These are phyloP conservation scores for Lethrus apterus DNA, from an alignment of 1,140 invertebrate species.

Conservation along the genomic window DNA sequence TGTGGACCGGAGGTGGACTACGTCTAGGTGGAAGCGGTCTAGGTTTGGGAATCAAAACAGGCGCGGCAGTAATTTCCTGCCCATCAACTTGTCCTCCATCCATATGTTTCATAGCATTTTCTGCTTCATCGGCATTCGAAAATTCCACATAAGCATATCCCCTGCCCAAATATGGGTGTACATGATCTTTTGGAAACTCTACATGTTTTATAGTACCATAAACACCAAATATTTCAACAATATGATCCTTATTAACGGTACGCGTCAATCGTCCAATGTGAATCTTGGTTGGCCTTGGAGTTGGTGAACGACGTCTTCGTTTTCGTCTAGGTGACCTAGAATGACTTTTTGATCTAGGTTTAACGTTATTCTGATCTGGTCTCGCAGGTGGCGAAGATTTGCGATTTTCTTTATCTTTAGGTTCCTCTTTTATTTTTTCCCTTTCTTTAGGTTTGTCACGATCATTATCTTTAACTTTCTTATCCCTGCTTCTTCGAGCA, in stretches of 20 bases:
- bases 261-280: slow-evolving; percentile 86
- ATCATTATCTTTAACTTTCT: slow-evolving; percentile 47
- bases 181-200: slow-evolving; percentile 81
- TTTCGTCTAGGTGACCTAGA: slow-evolving; percentile 49
- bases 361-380: slow-evolving; percentile 39
- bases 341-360: slow-evolving; percentile 23
- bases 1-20: slow-evolving; percentile 53
- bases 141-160: slow-evolving; percentile 96
- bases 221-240: slow-evolving; percentile 89
- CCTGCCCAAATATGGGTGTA: slow-evolving; percentile 75
- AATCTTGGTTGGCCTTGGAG: slow-evolving; percentile 81
- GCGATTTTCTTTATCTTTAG: slow-evolving; percentile 45
- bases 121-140: slow-evolving; percentile 87
- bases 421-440: slow-evolving; percentile 41
- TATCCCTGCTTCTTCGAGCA: slow-evolving; percentile 44
- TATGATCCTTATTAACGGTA: slow-evolving; percentile 90
- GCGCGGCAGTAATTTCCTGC: slow-evolving; percentile 89
- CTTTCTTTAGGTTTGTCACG: slow-evolving; percentile 44
- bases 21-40: slow-evolving; percentile 56
- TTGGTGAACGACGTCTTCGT: slow-evolving; percentile 71
- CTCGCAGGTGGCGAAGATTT: slow-evolving; percentile 39
- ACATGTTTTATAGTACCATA: slow-evolving; percentile 87
- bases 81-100: slow-evolving; percentile 92
- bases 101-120: slow-evolving; percentile 99
- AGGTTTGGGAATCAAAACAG: slow-evolving; percentile 72